phyloP scores from a whole-genome alignment of 2,113 vertebrate species.

The Lycaon pictus region DNA sequence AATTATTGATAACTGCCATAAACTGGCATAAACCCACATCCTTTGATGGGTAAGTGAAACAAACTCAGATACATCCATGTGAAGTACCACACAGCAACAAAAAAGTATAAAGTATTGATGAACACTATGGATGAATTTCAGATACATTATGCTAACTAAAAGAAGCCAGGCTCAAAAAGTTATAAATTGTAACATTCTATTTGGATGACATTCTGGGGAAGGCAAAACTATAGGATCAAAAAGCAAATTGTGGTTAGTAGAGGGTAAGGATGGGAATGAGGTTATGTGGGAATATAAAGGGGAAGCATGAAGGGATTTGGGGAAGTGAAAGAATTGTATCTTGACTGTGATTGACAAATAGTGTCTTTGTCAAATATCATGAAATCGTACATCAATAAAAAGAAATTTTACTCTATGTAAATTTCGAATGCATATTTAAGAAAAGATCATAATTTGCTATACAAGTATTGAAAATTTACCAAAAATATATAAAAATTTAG shows the following conservation, averaged over 20 bases:
- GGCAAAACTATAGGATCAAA: background rate
- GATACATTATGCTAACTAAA: background rate
- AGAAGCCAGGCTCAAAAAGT: background rate
- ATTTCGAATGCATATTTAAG: background rate
- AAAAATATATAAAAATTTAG: constrained; percentile 3
- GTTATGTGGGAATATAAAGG: background rate
- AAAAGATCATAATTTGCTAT: constrained; percentile 19
- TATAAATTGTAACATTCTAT: background rate
- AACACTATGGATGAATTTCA: background rate
- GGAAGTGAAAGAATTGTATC: background rate
- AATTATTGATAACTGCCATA: background rate
- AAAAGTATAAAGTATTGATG: constrained; percentile 5
- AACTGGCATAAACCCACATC: background rate
- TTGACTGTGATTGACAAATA: background rate
- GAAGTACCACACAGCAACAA: background rate
- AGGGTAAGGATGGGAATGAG: background rate
- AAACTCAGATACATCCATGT: background rate
- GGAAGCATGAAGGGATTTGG: background rate
- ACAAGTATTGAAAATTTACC: background rate
- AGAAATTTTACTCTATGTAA: background rate
- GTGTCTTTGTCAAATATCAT: constrained; percentile 12
- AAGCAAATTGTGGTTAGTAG: background rate
- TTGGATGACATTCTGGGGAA: constrained; percentile 14
- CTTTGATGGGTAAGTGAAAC: background rate
- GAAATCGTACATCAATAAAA: constrained; percentile 9